Base-by-base conservation (phyloP, 2,113 vertebrate species). In the Epinephelus moara region DNA sequence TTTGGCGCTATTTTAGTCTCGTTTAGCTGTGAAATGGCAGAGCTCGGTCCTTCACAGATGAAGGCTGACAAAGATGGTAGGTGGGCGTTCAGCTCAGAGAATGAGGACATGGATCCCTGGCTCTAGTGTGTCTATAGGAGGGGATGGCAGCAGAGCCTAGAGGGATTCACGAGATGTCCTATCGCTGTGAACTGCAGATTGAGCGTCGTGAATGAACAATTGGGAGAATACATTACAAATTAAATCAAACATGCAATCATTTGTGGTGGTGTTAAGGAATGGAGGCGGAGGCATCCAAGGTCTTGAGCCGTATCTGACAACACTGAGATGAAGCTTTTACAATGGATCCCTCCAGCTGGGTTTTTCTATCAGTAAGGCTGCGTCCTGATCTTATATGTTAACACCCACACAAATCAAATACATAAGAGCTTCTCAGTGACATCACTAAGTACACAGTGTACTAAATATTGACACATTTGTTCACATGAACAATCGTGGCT, bases 31-130 rank as follows among this genome's bases (percentile, higher is more conserved):
- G 14, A 92, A 91, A 88, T 83, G 83, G 82, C 88, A 88, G 84
- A 69, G 88, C 86, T 91, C 79, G 78, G 79, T 87, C 82, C 75
- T 92, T 91, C 74, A 88, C 85, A 88, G 88, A 88, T 78, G 69
- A 88, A 88, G 64, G 81, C 84, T 92, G 83, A 93, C 80, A 89
- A 81, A 92, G 83, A 92, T 80, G 79, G 73, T 76, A 72, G 86
- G 89, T 94, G 91, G 90, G 88, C 50, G 88, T 88, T 85, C 42
- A 82, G 88, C 89, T 80, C 56, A 27, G 81, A 60, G 73, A 89
- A 91, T 52, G 80, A 82, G 80, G 87, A 90, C 76, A 83, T 52
- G 74, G 72, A 78, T 90, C 70, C 85, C 57, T 75, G 70, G 66
- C 71, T 81, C 45, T 73, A 74, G 55, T 66, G 50, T 40, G 45